A percentile compares a stretch with the other conserved stretches of the same genome.
Evolutionary conservation across 2,888 invertebrate genomes (phyloP).

Genomic region (Anorthoa munda): DNA sequence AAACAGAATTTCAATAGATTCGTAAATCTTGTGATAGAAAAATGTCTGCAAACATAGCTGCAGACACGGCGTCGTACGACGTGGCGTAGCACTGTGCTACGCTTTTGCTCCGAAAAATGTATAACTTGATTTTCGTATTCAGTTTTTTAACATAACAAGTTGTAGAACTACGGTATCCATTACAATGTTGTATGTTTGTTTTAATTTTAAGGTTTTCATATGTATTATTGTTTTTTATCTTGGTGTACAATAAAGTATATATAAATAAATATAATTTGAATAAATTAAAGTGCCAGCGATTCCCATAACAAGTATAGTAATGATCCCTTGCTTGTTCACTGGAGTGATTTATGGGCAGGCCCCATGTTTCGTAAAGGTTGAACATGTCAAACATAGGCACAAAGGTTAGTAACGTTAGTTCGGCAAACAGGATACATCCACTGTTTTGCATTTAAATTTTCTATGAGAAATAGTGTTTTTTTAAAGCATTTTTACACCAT

Average conservation of each 20-base stretch:
- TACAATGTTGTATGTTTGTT: no score
- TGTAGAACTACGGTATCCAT: slow-evolving; percentile 14
- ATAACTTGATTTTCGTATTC: not conserved
- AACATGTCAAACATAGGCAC: slow-evolving; percentile 37
- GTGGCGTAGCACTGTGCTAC: slow-evolving; percentile 4
- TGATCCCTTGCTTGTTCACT: slow-evolving; percentile 23
- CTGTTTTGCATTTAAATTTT: slow-evolving; percentile 4
- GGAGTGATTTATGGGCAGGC: slow-evolving; percentile 38
- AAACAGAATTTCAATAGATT: no score
- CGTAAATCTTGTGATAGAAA: not conserved
- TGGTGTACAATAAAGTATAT: no score
- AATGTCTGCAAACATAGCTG: not conserved
- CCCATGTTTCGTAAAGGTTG: slow-evolving; percentile 35
- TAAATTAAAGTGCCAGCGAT: slow-evolving; percentile 29
- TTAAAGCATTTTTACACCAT: slow-evolving; percentile 2
- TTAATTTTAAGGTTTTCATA: no score
- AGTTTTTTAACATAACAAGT: not conserved
- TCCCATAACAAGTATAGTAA: slow-evolving; percentile 26
- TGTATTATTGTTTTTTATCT: no score
- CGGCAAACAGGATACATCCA: not conserved
- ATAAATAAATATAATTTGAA: no score
- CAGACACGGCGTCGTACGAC: not conserved
- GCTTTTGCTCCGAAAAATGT: not conserved
- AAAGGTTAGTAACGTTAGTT: slow-evolving; percentile 23
- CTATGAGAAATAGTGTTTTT: not conserved